Conservation (phyloP, 2,797 vertebrate species). For the Anas georgica region DNA sequence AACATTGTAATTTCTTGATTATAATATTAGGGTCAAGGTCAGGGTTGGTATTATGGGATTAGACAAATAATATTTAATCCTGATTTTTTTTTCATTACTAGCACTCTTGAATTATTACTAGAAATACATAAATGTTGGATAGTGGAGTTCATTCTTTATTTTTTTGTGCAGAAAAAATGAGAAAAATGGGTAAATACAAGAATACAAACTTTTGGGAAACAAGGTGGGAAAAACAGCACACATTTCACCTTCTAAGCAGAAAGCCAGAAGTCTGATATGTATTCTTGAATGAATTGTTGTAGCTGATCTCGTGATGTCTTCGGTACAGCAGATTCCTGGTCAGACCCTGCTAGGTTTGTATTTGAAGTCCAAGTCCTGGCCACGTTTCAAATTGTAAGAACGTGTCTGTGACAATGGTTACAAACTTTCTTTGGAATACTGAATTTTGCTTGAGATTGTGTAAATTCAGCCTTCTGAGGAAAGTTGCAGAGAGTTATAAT, state of each 20-base stretch:
- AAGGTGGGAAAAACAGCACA: neutral
- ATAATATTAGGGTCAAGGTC: neutral
- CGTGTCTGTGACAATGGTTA: neutral
- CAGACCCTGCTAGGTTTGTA: neutral
- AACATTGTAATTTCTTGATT: neutral
- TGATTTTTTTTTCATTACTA: neutral
- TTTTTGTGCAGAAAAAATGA: neutral
- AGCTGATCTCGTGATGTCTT: neutral
- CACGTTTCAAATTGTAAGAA: rapidly evolving
- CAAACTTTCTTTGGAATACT: neutral
- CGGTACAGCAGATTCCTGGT: neutral
- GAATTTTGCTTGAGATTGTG: neutral
- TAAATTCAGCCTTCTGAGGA: neutral
- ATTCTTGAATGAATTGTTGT: neutral
- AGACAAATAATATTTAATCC: neutral
- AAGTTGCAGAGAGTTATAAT: neutral
- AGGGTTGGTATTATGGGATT: neutral
- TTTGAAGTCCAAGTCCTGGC: neutral
- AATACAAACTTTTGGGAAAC: neutral
- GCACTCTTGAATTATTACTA: neutral
- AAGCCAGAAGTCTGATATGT: neutral
- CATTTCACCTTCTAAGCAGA: neutral
- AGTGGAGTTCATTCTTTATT: neutral
- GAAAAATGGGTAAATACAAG: neutral
- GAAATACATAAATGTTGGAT: neutral